Evolutionary conservation across 2,113 vertebrate species (phyloP), one percentile per base, ranked within the genome.

Genomic region (Hyperopisus bebe): DNA sequence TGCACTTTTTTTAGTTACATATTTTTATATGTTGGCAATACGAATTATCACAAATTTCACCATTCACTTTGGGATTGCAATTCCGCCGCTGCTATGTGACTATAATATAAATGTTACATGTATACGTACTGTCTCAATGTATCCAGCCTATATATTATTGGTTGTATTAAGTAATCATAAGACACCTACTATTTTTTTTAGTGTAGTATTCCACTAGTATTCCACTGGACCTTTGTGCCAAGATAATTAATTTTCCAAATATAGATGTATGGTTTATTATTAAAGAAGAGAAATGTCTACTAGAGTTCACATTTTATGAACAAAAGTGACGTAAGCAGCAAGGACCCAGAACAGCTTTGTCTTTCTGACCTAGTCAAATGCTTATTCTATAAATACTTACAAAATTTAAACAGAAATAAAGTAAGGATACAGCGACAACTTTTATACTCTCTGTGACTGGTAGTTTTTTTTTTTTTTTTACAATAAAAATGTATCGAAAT

Each of bases 401-500:
- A 80, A 42, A 15, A 80, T 80, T 17, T 80, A 80, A 42, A 80
- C 35, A 42, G 5, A 80, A 80, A 80, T 42, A 39, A 39, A 77
- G 15, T 13, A 35, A 77, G 70, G 35, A 77, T 77, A 19, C 70
- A 77, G 35, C 35, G 70, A 39, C 13, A 80, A 39, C 35, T 77
- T 77, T 77, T 77, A 80, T 31, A 39, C 15, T 19, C 35, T 35
- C 74, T 80, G 62, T 4, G n/a, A 27, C 24, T 66, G 58, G 24
- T 27, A 66, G 7, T 93, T 92, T 90, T 93, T 92, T 91, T 90
- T 82, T 90, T 88, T 10, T 10, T 46, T 7, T 46, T 46, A 8
- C 19, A 50, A 24, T 42, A 55, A 80, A 89, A 87, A 21, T 4
- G 19, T 91, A 91, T 93, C 93, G 91, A 93, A 93, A 92, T 92